Base-by-base conservation (phyloP, 2,113 vertebrate genomes). In the Cygnus buccinator region DNA sequence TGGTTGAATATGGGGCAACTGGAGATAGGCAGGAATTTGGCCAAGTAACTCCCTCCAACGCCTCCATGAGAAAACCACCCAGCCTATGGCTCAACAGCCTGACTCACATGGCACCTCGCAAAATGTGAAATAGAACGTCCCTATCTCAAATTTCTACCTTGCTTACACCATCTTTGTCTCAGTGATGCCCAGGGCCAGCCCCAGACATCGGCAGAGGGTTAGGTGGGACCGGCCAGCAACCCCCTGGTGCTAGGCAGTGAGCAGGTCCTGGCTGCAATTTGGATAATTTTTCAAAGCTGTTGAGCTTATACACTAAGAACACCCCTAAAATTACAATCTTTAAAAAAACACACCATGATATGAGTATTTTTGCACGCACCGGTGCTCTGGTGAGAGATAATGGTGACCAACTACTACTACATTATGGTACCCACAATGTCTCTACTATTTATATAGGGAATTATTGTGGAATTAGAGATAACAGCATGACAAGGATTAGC, bases 1-100 rank as follows among this genome's bases (percentile, higher is more conserved):
- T 71, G 63, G 43, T 11, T 63, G 65, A 41, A 26, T 33, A 17
- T 12, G 43, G 58, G 85, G 31, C 46, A 48, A 35, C n/a, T 44
- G 82, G 37, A 84, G 25, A 33, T 5, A 82, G 57, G 13, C 26
- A 80, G 57, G 43, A 67, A 63, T 86, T 83, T 75, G 39, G 31
- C 79, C 39, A 7, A 23, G 19, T 48, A 58, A 55, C 9, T 18
- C 16, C 46, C 1, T 2, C 31, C 75, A 57, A 6, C 55, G 54
- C 29, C 29, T 13, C 22, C 28, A 37, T n/a, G 29, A 73, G 67
- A 78, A 90, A 81, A 57, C 52, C 63, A 2, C 28, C 26, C 75
- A 23, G 23, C 2, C 75, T 7, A 3, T 0, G 0, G 3, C 59
- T 66, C 39, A 44, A 41, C 2, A 77, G 22, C 55, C 70, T 57